Evolutionary conservation across 2,113 vertebrate species (phyloP), one percentile per base, ranked within the genome.

Genomic region (Ageneiosus marmoratus): DNA sequence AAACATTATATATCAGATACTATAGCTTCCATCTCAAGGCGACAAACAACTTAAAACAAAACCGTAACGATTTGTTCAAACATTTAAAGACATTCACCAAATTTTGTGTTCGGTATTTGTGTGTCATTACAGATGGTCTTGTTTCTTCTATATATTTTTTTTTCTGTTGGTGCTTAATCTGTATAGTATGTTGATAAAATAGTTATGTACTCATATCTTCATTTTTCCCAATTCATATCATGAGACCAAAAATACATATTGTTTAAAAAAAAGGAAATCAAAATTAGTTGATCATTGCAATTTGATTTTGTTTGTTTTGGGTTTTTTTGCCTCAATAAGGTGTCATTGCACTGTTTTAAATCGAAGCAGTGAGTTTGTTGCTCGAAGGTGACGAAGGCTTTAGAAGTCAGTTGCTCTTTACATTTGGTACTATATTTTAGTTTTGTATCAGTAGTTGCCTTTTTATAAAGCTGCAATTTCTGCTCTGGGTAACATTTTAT

Each of bases 391-490:
- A 80, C 74, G 73, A 81, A 85, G 86, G 84, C 74, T 79, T 81
- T 15, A 55, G 75, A 79, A 87, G 79, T 73, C 83, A 77, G 29
- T 69, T 63, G 58, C 29, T 83, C 77, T 77, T 79, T 37, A 65
- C 48, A 27, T 83, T 79, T 88, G 86, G 88, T 83, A 89, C 88
- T 82, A 84, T 56, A 37, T 85, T 37, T 53, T 85, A 73, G 79
- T 86, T 87, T 86, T 87, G 81, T 84, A 82, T 74, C 60, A 62
- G 34, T 86, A 86, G 80, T 67, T 77, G 50, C 62, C 75, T 85
- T 79, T 80, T 89, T 86, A 89, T 86, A 27, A 87, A 90, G 86
- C 80, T 82, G 37, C 89, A 84, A 86, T 91, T 89, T 89, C 82
- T 83, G 75, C 76, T 62, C 37, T 88, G 77, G 32, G 41, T 81